These are phyloP conservation scores for Amiota minor DNA, from an alignment of 2,888 invertebrate genomes.

Conservation along the genomic window DNA sequence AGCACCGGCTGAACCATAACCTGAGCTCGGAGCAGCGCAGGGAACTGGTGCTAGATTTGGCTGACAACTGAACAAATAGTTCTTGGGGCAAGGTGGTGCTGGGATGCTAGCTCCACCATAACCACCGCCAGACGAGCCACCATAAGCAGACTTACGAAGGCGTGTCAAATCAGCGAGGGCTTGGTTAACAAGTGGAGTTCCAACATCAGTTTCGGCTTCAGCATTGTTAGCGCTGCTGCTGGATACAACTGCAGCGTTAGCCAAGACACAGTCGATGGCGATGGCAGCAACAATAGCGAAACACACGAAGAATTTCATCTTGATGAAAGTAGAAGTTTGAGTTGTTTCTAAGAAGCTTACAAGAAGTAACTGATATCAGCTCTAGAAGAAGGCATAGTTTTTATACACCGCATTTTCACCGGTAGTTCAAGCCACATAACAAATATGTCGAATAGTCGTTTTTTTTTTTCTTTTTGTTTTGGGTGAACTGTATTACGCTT, in stretches of 20 bases:
- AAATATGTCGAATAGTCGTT: too few relatives aligned
- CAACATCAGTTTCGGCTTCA: constrained; percentile 49
- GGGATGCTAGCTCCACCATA: constrained; percentile 46
- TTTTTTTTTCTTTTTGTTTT: too few relatives aligned
- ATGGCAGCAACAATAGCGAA: constrained; percentile 54
- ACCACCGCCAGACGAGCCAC: constrained; percentile 44
- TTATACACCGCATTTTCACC: constrained; percentile 44
- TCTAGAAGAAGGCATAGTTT: constrained; percentile 39
- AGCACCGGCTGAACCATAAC: constrained; percentile 61
- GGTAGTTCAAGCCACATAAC: too few relatives aligned
- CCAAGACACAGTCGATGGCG: constrained; percentile 47
- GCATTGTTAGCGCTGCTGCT: constrained; percentile 35
- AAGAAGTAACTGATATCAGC: constrained; percentile 59
- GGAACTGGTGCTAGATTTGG: constrained; percentile 64
- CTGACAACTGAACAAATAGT: constrained; percentile 65
- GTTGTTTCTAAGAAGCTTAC: constrained; percentile 37
- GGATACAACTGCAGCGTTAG: constrained; percentile 37
- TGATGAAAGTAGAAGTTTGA: constrained; percentile 40
- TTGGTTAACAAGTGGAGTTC: constrained; percentile 39
- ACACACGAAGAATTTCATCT: constrained; percentile 66
- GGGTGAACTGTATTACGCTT: too few relatives aligned
- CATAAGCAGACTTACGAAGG: constrained; percentile 63
- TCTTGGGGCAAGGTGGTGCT: constrained; percentile 66
- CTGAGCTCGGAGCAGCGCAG: constrained; percentile 52
- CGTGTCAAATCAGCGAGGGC: constrained; percentile 58